Evolutionary conservation across 2,797 vertebrate genomes (phyloP).

Genomic region (Anguilla pacifica): DNA sequence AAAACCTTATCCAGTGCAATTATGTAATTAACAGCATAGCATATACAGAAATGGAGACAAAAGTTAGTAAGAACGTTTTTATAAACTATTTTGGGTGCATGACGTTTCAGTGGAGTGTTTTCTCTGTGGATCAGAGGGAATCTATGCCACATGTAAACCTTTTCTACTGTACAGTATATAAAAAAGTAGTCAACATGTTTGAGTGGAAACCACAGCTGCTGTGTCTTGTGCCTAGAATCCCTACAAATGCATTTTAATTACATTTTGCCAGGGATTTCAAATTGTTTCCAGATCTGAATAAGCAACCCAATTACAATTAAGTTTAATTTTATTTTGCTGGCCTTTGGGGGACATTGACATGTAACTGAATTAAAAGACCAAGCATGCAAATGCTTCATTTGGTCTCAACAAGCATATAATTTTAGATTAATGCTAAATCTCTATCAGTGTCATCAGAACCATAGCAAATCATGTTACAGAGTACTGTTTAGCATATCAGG

Average conservation of each 20-base stretch:
- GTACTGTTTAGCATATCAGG: neutral
- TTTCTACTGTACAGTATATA: neutral
- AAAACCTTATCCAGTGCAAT: neutral
- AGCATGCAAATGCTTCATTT: neutral
- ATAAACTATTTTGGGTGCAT: neutral
- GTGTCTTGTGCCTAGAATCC: neutral
- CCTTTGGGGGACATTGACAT: constrained; percentile 16
- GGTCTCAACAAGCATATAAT: neutral
- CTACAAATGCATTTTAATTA: neutral
- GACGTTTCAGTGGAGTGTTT: neutral
- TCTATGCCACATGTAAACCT: neutral
- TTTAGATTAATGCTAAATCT: neutral
- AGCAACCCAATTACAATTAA: neutral
- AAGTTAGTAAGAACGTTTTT: neutral
- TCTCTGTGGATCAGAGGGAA: neutral
- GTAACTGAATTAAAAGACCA: neutral
- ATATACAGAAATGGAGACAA: neutral
- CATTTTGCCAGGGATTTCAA: neutral
- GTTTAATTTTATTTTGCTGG: neutral
- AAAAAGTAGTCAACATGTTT: neutral
- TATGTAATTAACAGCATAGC: neutral
- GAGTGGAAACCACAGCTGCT: neutral
- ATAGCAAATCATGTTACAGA: neutral
- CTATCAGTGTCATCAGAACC: neutral
- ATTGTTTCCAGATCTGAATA: neutral